Evolutionary conservation across 2,113 vertebrate species (phyloP).

Genomic region (Cricetomys ansorgei): DNA sequence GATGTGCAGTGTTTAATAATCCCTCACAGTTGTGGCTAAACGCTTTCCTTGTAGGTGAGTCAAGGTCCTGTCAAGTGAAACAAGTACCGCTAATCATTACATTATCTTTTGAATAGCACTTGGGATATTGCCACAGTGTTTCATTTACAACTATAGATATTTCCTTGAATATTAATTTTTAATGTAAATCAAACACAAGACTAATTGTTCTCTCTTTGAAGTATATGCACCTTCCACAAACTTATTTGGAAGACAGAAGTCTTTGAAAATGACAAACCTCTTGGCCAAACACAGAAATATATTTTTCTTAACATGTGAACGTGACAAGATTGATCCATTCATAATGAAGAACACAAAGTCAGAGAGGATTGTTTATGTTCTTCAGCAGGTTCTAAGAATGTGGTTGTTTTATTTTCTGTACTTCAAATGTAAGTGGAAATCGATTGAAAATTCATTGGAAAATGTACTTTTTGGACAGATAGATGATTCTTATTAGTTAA

Average conservation of each 20-base stretch:
- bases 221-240: neutral
- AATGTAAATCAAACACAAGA: neutral
- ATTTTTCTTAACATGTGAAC: conserved; percentile 8
- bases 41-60: too few relatives aligned
- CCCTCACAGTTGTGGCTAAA: rapidly evolving
- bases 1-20: neutral
- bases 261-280: conserved; percentile 10
- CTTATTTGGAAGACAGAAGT: neutral
- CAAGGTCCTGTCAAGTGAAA: neutral
- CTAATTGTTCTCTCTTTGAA: neutral
- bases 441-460: conserved; percentile 37
- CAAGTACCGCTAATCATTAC: neutral
- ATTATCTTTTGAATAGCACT: neutral
- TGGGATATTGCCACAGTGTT: neutral
- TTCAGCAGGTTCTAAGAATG: conserved; percentile 19
- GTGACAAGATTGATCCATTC: conserved; percentile 50
- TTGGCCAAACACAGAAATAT: conserved; percentile 9
- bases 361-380: conserved; percentile 46
- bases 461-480: neutral
- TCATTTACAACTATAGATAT: neutral
- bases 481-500: conserved; percentile 6
- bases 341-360: conserved; percentile 46
- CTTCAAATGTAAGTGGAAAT: conserved; percentile 45
- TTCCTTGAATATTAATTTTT: neutral
- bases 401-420: conserved; percentile 52